phyloP scores from a whole-genome alignment of 2,797 vertebrate species.

The Rhinophrynus dorsalis region DNA sequence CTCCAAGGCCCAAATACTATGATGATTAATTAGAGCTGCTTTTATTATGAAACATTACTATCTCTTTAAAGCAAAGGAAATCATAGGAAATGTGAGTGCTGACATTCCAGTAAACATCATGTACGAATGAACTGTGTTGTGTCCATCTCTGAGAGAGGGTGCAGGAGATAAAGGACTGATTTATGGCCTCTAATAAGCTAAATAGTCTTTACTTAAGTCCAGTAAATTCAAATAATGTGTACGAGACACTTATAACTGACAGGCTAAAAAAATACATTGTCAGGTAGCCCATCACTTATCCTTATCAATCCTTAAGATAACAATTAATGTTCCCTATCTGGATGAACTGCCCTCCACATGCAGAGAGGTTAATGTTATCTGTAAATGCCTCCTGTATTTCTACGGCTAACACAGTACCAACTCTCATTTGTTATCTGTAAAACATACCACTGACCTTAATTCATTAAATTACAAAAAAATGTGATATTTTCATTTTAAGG shows the following conservation, averaged over 20 bases:
- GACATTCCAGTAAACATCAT: no score
- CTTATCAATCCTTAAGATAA: slow-evolving; percentile 18
- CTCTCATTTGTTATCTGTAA: slow-evolving; percentile 8
- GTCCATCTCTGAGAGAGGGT: neutral
- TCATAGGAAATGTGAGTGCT: no score
- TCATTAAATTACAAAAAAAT: neutral
- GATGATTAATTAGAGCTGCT: no score
- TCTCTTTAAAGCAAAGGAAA: no score
- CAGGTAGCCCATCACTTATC: slow-evolving; percentile 23
- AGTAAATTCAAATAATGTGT: slow-evolving; percentile 25
- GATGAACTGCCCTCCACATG: neutral
- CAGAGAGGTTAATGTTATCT: slow-evolving; percentile 6
- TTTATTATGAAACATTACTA: no score
- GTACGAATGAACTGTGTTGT: neutral
- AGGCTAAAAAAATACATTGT: slow-evolving; percentile 32
- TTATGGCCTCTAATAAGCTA: slow-evolving; percentile 23
- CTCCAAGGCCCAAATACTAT: no score
- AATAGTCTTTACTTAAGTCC: slow-evolving; percentile 1
- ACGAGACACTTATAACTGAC: slow-evolving; percentile 35
- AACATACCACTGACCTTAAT: slow-evolving; percentile 23
- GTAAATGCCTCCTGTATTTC: no score
- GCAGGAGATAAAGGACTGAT: slow-evolving; percentile 4
- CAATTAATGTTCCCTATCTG: neutral
- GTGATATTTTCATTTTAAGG: no score
- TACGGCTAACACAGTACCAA: no score